Evolutionary conservation across 2,888 invertebrate species (phyloP), one percentile per base, ranked within the genome.

Genomic region (Drosophila austrosaltans): DNA sequence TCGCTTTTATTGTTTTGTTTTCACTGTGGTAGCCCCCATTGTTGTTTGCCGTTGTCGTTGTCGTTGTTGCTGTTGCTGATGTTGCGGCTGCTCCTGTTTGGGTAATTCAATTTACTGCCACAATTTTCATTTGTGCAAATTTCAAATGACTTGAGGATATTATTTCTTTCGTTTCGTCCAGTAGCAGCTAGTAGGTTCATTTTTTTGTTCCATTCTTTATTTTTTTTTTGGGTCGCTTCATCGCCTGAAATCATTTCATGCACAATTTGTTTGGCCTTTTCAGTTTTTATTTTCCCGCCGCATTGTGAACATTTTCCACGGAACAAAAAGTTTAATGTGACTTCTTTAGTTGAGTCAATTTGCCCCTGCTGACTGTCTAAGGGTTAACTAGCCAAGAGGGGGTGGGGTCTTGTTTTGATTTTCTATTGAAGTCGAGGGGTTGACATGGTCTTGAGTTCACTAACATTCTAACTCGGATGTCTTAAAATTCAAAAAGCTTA

Each of bases 51-150:
- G 53, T 54, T 79, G 28, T 61, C 63, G 56, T 36, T 64, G 62
- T 57, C 66, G 56, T 40, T 76, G 44, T 22, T 40, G 67, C 42
- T 63, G 42, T 61, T 66, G 59, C 61, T 59, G 53, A 53, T 70
- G 63, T 62, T 58, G 57, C 36, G 36, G 67, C 42, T 63, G 42
- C 66, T 68, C 62, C 64, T 59, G 57, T 69, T 70, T 67, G 78
- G 82, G 82, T 82, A 85, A 84, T 84, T 87, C 85, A 84, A 84
- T 84, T 85, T 87, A 72, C 78, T 79, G 84, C 74, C 88, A 83
- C 86, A 77, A 86, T 85, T 85, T 85, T 80, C 85, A 84, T 84
- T 87, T 85, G 83, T 82, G 72, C 77, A 82, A 87, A 82, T 77
- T 79, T 71, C 70, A 64, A 84, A 82, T 82, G 80, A 72, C 75